Conservation (phyloP, 2,888 invertebrate genomes). For the Barypeithes pellucidus region DNA sequence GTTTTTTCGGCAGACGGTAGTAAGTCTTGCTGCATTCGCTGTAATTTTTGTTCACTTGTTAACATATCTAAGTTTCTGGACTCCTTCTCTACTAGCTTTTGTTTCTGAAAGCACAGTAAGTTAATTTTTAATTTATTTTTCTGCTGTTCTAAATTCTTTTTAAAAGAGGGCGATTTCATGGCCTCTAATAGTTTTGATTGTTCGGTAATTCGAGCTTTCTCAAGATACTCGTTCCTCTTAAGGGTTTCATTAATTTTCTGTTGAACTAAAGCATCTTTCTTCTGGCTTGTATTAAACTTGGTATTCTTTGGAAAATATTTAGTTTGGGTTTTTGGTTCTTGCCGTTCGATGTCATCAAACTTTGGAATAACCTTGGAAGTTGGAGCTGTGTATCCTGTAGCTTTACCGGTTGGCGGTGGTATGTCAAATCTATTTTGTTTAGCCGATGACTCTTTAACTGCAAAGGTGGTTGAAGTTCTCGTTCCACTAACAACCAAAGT, state of each 20-base stretch:
- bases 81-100: slow-evolving; percentile 30
- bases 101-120: slow-evolving; percentile 32
- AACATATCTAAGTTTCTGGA: slow-evolving; percentile 18
- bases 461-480: neutral
- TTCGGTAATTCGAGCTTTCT: slow-evolving; percentile 10
- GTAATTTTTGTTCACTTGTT: neutral
- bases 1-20: slow-evolving; percentile 14
- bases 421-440: slow-evolving; percentile 7
- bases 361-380: neutral
- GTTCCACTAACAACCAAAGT: neutral
- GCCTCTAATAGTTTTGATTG: slow-evolving; percentile 24
- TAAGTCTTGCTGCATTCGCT: slow-evolving; percentile 8
- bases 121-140: slow-evolving; percentile 43
- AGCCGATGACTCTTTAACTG: neutral
- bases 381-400: neutral
- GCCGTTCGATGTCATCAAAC: neutral
- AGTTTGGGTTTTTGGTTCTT: neutral
- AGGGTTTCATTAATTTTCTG: slow-evolving; percentile 14
- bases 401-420: neutral
- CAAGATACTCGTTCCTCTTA: neutral
- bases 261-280: neutral
- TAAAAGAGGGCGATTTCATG: slow-evolving; percentile 21
- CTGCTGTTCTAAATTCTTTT: slow-evolving; percentile 33
- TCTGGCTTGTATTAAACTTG: neutral
- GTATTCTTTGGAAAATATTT: neutral